Conservation (phyloP, 35 echinoderm and acorn worm genomes). For the Holothuria glaberrima region DNA sequence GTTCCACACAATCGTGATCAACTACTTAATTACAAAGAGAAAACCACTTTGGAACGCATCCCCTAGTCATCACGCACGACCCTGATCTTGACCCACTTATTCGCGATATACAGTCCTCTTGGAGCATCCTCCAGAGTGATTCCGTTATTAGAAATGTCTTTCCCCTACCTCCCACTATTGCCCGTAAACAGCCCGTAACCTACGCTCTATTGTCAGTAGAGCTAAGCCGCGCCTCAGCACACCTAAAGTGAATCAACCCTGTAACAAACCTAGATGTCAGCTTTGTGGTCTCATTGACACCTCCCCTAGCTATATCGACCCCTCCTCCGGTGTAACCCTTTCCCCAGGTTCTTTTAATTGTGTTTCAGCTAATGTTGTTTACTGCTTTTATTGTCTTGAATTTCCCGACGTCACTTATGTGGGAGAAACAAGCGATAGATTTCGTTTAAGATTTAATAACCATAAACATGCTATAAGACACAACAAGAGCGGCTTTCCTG, state of each 20-base stretch:
- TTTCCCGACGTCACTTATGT: background rate
- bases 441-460: background rate
- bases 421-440: background rate
- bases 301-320: background rate
- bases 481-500: background rate
- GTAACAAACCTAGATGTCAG: background rate
- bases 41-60: background rate
- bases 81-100: background rate
- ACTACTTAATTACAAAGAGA: background rate
- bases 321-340: background rate
- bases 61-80: background rate
- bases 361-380: background rate
- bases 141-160: background rate
- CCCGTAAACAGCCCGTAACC: background rate
- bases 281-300: background rate
- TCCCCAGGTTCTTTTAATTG: background rate
- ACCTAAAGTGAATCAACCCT: background rate
- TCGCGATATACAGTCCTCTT: background rate
- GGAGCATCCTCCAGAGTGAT: background rate
- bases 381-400: background rate
- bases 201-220: background rate
- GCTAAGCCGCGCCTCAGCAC: background rate
- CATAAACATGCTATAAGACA: background rate
- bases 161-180: background rate
- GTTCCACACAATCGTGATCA: background rate